Evolutionary conservation across 2,888 invertebrate species (phyloP), one percentile per base, ranked within the genome.

Genomic region (Cantharis lateralis): DNA sequence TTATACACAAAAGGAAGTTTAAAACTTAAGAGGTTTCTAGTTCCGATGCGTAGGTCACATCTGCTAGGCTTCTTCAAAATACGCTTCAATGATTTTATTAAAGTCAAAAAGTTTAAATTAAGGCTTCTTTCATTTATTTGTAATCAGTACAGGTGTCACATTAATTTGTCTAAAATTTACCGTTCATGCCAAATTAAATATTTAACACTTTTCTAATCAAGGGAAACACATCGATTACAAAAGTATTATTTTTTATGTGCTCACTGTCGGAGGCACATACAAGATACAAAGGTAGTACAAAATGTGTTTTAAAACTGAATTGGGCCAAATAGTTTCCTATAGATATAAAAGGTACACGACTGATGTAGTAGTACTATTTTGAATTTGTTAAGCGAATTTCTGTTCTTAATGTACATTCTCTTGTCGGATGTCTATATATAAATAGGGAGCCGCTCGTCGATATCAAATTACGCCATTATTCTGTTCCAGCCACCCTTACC

Each of bases 391-490:
- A 61, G 70, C 68, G 75, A 75, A 79, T 79, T 81, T 78, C 79
- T 78, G 79, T 76, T 79, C 79, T 80, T 79, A 75, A 75, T 80
- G 79, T 76, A 78, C 76, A 81, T 80, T 81, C 80, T 80, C 82
- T 82, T 80, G 82, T 82, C 82, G 83, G 83, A 83, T 82, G 84
- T 82, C 83, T 82, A 81, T 83, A 82, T 84, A 83, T 85, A 85
- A 85, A 86, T 84, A 84, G 85, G 85, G 85, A 85, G 85, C 86
- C 85, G 85, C 84, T 85, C 80, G 84, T 82, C 81, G 84, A 84
- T 86, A 86, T 86, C 86, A 82, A 84, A 85, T 86, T 86, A 85
- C 86, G 77, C 86, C 86, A 86, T 86, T 86, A 86, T 86, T 85
- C 85, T 84, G 83, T 83, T 82, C 81, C 84, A 83, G 82, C 84